phyloP scores from a whole-genome alignment of 2,888 invertebrate genomes.

The Cryptops parisi region DNA sequence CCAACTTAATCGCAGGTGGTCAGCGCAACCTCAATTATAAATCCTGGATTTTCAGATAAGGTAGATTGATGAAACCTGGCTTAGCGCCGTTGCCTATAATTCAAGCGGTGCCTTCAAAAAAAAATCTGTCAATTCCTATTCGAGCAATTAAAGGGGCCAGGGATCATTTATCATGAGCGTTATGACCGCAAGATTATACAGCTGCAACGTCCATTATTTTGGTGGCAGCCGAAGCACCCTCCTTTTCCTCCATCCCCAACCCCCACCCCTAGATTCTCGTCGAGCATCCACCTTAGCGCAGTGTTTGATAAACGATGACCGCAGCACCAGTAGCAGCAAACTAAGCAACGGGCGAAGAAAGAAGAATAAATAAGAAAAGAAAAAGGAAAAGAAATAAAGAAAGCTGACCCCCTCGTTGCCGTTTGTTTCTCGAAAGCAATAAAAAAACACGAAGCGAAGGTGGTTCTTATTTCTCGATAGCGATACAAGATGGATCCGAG shows the following conservation, averaged over 20 bases:
- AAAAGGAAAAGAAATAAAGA: no score
- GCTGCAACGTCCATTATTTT: background rate
- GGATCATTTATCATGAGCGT: background rate
- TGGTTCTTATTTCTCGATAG: no score
- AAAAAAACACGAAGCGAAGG: no score
- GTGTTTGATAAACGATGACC: no score
- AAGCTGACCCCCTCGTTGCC: no score
- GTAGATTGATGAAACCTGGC: background rate
- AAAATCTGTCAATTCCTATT: background rate
- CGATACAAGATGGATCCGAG: no score
- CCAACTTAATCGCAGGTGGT: background rate
- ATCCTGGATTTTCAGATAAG: background rate
- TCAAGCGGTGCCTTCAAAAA: background rate
- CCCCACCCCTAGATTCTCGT: no score
- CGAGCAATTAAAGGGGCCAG: background rate
- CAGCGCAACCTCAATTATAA: background rate
- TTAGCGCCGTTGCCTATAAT: background rate
- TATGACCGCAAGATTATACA: background rate
- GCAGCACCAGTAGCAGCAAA: no score
- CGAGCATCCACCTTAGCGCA: no score
- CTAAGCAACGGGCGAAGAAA: no score
- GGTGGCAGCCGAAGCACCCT: background rate
- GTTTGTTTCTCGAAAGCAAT: no score
- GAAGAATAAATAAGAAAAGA: no score
- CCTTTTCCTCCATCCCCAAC: background rate